A percentile compares a stretch with the other conserved stretches of the same genome.
These are phyloP conservation scores for Psettodes erumei DNA, from an alignment of 2,113 vertebrate genomes.

Conservation along the genomic window DNA sequence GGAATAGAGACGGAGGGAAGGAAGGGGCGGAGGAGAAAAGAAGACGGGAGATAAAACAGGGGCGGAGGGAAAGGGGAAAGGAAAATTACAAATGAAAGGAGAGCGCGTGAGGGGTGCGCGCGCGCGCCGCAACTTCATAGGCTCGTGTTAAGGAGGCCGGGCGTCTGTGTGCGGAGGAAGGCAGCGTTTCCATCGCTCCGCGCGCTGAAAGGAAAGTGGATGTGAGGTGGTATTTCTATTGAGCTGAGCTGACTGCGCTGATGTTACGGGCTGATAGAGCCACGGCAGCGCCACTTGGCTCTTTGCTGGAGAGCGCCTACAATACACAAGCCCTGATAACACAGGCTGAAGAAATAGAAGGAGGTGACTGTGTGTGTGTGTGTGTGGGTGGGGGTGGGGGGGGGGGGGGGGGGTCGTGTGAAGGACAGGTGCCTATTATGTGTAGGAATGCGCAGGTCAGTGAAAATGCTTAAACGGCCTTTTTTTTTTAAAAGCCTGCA, in stretches of 20 bases:
- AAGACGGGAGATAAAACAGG: neutral
- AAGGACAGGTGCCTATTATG: constrained; percentile 76
- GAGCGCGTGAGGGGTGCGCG: neutral
- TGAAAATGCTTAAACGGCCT: constrained; percentile 61
- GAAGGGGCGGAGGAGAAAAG: constrained; percentile 18
- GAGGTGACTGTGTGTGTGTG: constrained; percentile 5
- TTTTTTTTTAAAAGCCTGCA: constrained; percentile 12
- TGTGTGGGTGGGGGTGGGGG: constrained; percentile 5
- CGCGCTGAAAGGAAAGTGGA: constrained; percentile 46
- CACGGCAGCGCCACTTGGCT: constrained; percentile 54
- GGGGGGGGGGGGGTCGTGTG: constrained; percentile 51
- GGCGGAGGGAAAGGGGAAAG: neutral
- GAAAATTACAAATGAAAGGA: constrained; percentile 5
- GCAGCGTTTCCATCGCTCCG: constrained; percentile 22
- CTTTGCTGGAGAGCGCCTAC: constrained; percentile 57
- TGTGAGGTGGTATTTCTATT: constrained; percentile 53
- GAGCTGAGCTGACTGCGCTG: constrained; percentile 69
- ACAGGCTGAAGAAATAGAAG: constrained; percentile 50
- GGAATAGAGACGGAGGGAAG: constrained; percentile 17
- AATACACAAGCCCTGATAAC: constrained; percentile 63
- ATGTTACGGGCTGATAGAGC: constrained; percentile 69
- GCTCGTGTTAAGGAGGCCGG: neutral
- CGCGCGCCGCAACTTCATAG: neutral
- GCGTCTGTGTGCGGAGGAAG: neutral
- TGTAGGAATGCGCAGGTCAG: constrained; percentile 57